Conservation (phyloP, 2,113 vertebrate species). For the Scolopax mira region DNA sequence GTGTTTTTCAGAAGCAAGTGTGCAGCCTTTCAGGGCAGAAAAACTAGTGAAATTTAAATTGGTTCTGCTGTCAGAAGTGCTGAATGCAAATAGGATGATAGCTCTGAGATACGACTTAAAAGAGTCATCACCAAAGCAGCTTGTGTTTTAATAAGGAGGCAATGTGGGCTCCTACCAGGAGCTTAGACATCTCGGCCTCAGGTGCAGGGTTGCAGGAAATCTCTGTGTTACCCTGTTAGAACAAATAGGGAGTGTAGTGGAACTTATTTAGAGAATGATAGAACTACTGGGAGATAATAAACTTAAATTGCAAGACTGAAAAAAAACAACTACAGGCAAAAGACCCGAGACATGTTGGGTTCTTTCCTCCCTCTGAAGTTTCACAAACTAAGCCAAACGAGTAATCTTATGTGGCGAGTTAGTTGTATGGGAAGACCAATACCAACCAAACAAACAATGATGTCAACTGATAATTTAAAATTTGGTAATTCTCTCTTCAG, state of each 20-base stretch:
- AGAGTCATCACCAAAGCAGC: not conserved
- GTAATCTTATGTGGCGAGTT: not conserved
- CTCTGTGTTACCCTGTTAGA: not conserved
- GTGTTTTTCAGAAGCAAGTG: not conserved
- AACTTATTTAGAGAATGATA: not conserved
- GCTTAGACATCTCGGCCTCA: not conserved
- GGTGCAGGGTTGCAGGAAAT: not conserved
- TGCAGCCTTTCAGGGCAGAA: fast-evolving
- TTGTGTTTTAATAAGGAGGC: not conserved
- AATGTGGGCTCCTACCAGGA: not conserved
- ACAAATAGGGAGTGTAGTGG: not conserved
- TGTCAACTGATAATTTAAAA: not conserved
- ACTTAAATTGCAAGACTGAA: not conserved
- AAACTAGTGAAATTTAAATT: not conserved
- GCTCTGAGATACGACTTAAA: not conserved
- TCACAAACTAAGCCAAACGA: not conserved
- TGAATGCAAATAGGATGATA: not conserved
- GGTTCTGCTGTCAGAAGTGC: not conserved
- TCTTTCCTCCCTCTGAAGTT: not conserved
- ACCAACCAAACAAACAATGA: too few relatives aligned
- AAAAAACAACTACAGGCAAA: not conserved
- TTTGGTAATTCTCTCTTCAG: not conserved
- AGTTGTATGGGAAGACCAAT: not conserved
- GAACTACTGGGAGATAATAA: not conserved
- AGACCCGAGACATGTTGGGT: not conserved